Evolutionary conservation across 2,113 vertebrate genomes (phyloP), one percentile per base, ranked within the genome.

Genomic region (Cephalopterus ornatus): DNA sequence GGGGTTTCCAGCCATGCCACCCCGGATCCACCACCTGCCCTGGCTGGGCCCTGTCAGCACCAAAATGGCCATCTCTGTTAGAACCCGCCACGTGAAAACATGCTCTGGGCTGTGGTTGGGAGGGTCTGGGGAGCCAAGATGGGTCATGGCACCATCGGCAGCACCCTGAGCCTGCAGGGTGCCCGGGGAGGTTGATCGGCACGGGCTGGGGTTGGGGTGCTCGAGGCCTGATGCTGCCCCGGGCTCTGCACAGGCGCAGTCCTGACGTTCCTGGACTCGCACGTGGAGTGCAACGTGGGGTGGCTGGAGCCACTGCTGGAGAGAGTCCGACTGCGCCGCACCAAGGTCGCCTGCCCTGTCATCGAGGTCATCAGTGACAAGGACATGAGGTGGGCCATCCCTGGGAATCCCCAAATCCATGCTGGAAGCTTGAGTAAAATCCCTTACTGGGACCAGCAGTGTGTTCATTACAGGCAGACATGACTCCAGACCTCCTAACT

Each of bases 321-420:
- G 93, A 98, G 99, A 93, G 93, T 99, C 72, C 98, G 97, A 49
- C 87, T 98, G 96, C 98, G 98, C 96, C 98, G 97, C 22, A 96
- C 95, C 94, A 99, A 99, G 96, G 99, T 99, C 3, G 98, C 99
- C 59, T 99, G 99, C 74, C 99, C 99, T 2, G 99, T 99, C 70
- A 99, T 99, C 39, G 99, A 99, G 97, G 99, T 99, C 84, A 99
- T 99, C 98, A 99, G 97, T 7, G 99, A 99, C 96, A 99, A 99
- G 94, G 99, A 99, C 96, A 98, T 99, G 99, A 99, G 99, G 99
- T 98, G 94, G 88, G 84, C 14, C 6, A 3, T 3, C 73, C 50
- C 56, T 20, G 72, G 41, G 47, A 33, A 8, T 6, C 15, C 44
- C 63, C 0, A 17, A 1, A 10, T 1, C 72, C 22, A 0, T 5